A percentile compares a stretch with the other conserved stretches of the same genome.
phyloP scores from a whole-genome alignment of 2,797 vertebrate species.

The Eulemur rubriventer region DNA sequence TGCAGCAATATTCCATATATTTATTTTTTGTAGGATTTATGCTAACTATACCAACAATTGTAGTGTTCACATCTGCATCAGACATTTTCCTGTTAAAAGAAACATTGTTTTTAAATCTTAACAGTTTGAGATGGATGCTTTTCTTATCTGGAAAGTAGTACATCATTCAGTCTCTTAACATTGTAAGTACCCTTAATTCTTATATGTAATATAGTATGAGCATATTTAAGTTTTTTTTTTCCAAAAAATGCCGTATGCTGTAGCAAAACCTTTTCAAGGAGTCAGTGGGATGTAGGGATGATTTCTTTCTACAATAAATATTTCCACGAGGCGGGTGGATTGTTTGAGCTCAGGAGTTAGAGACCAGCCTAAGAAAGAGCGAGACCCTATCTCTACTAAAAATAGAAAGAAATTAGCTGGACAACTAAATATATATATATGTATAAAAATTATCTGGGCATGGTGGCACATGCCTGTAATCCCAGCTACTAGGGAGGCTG shows the following conservation, averaged over 20 bases:
- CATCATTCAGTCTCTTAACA: not conserved
- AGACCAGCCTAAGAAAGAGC: too few species aligned
- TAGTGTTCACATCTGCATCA: not conserved
- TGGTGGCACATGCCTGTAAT: too few species aligned
- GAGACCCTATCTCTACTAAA: too few species aligned
- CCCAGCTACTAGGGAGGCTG: too few species aligned
- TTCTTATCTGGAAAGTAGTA: not conserved
- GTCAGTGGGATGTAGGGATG: not conserved
- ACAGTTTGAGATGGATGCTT: not conserved
- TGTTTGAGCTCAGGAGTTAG: too few species aligned
- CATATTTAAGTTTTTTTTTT: not conserved
- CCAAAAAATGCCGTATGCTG: not conserved
- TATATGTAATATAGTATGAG: not conserved
- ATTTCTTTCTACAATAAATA: conserved; percentile 12
- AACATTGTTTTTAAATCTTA: conserved; percentile 29
- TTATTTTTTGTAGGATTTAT: not conserved
- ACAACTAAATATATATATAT: too few species aligned
- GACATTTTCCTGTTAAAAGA: conserved; percentile 23
- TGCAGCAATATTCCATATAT: not conserved
- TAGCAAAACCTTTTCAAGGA: not conserved
- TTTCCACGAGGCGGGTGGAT: not conserved
- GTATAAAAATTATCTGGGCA: too few species aligned
- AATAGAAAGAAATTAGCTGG: too few species aligned
- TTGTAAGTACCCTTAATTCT: conserved; percentile 1
- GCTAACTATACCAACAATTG: not conserved